Evolutionary conservation across 2,113 vertebrate species (phyloP).

Genomic region (Brachypodius melanocephalos): DNA sequence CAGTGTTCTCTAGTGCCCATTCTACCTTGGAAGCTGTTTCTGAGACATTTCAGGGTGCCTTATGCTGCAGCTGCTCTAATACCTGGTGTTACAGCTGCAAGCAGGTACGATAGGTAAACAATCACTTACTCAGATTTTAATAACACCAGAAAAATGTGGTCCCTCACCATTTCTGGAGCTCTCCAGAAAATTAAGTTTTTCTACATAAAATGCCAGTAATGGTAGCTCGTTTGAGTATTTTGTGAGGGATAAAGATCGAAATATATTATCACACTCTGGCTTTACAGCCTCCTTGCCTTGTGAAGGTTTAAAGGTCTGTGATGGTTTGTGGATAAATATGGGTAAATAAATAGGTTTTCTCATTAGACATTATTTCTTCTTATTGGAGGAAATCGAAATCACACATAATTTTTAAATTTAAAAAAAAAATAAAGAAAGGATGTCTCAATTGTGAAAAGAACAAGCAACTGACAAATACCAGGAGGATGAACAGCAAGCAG

Average conservation of each 20-base stretch:
- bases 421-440: not conserved
- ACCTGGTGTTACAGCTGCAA: not conserved
- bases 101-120: not conserved
- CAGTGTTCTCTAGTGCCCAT: not conserved
- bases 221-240: not conserved
- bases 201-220: not conserved
- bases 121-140: not conserved
- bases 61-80: not conserved
- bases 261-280: not conserved
- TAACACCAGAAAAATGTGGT: not conserved
- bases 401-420: not conserved
- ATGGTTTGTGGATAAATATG: not conserved
- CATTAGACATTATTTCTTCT: not conserved
- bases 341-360: not conserved
- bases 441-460: constrained; percentile 4
- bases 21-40: not conserved
- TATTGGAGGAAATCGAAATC: not conserved
- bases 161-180: not conserved
- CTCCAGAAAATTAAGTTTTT: not conserved
- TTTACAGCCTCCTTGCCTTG: not conserved
- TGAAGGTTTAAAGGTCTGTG: not conserved
- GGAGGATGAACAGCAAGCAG: constrained; percentile 33
- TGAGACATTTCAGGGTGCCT: not conserved
- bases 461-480: constrained; percentile 32
- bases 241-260: not conserved